Evolutionary conservation across 2,888 invertebrate genomes (phyloP).

Genomic region (Tipula confusa): DNA sequence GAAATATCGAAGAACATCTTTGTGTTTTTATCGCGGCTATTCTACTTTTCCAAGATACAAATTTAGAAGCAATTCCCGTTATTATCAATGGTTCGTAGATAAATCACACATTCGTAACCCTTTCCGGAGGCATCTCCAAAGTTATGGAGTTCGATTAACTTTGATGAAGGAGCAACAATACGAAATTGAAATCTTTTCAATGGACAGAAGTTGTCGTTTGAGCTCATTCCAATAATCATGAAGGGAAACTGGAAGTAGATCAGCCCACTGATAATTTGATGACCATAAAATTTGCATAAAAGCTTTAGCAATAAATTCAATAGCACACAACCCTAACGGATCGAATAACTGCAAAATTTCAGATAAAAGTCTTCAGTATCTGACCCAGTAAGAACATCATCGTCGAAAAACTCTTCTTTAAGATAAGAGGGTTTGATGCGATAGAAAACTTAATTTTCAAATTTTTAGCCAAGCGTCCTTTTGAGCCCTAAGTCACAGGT

Average conservation of each 20-base stretch:
- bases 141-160: too few species aligned
- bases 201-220: too few species aligned
- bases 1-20: neutral
- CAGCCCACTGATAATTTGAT: neutral
- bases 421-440: too few species aligned
- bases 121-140: neutral
- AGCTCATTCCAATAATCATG: neutral
- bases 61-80: neutral
- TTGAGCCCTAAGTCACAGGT: too few species aligned
- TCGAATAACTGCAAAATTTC: neutral
- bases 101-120: neutral
- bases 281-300: neutral
- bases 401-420: too few species aligned
- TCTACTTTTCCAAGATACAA: neutral
- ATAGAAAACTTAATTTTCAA: too few species aligned
- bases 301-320: neutral
- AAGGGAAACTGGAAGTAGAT: neutral
- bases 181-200: too few species aligned
- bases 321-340: too few species aligned
- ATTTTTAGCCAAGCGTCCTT: too few species aligned
- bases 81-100: neutral
- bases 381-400: too few species aligned
- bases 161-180: too few species aligned
- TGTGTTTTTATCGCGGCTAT: neutral
- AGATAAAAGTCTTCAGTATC: too few species aligned